Conservation (phyloP, 2,113 vertebrate genomes). For the Cervus canadensis region DNA sequence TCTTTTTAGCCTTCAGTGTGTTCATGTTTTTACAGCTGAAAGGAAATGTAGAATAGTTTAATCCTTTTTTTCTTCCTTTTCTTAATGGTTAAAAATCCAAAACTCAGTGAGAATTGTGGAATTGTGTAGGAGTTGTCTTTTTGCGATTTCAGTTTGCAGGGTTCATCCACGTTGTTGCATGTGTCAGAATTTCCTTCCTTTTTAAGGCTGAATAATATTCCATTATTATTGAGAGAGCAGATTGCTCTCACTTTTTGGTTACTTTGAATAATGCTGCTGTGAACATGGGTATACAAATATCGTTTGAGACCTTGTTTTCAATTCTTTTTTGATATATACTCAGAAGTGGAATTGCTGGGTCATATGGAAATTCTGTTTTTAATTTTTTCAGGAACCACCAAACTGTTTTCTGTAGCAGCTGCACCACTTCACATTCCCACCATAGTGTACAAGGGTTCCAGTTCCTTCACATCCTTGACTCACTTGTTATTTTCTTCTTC, state of each 20-base stretch:
- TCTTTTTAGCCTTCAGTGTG: not conserved
- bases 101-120: not conserved
- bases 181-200: not conserved
- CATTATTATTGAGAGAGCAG: too few species aligned
- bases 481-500: not conserved
- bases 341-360: not conserved
- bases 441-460: not conserved
- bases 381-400: not conserved
- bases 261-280: not conserved
- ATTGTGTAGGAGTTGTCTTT: not conserved
- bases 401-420: not conserved
- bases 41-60: not conserved
- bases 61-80: not conserved
- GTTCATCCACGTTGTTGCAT: not conserved
- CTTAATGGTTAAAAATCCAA: not conserved
- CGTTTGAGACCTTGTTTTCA: not conserved
- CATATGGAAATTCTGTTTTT: not conserved
- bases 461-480: not conserved
- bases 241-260: not conserved
- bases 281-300: not conserved
- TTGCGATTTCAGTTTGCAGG: not conserved
- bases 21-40: conserved; percentile 6
- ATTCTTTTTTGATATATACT: not conserved
- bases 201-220: not conserved
- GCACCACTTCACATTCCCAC: not conserved